A percentile compares a stretch with the other conserved stretches of the same genome.
Evolutionary conservation across 2,113 vertebrate species (phyloP).

Genomic region (Scomber japonicus): DNA sequence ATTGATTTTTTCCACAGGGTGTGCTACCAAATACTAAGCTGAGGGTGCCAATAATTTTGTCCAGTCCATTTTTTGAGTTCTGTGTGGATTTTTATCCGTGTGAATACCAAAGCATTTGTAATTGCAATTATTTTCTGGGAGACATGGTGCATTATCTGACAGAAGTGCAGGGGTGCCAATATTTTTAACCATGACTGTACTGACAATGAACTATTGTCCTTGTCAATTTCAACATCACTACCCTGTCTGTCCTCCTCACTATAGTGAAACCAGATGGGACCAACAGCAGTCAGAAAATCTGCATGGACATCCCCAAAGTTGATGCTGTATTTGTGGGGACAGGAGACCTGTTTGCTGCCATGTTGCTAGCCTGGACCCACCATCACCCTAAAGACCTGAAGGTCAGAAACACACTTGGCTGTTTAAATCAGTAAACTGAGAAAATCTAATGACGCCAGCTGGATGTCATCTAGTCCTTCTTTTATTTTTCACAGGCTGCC

Average conservation of each 20-base stretch:
- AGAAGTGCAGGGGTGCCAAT: not conserved
- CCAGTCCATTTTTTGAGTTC: not conserved
- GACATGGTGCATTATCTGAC: no score
- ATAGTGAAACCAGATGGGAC: slow-evolving; percentile 88
- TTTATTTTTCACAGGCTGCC: slow-evolving; percentile 85
- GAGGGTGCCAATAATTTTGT: no score
- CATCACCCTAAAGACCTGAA: slow-evolving; percentile 94
- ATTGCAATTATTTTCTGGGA: no score
- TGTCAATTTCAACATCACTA: not conserved
- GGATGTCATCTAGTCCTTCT: not conserved
- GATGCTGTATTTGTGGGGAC: slow-evolving; percentile 97
- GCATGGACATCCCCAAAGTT: slow-evolving; percentile 92
- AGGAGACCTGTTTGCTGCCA: slow-evolving; percentile 95
- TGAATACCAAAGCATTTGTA: not conserved
- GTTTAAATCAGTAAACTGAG: not conserved
- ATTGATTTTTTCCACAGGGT: no score
- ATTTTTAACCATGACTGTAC: no score
- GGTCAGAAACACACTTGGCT: slow-evolving; percentile 76
- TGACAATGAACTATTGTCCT: not conserved
- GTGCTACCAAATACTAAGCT: no score
- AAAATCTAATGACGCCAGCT: not conserved
- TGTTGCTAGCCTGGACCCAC: slow-evolving; percentile 97
- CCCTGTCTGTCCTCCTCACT: slow-evolving; percentile 3
- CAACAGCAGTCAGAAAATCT: slow-evolving; percentile 87
- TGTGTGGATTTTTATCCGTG: not conserved